These are phyloP conservation scores for Lasioglossum villosulum DNA, from an alignment of 2,888 invertebrate genomes.

Conservation along the genomic window DNA sequence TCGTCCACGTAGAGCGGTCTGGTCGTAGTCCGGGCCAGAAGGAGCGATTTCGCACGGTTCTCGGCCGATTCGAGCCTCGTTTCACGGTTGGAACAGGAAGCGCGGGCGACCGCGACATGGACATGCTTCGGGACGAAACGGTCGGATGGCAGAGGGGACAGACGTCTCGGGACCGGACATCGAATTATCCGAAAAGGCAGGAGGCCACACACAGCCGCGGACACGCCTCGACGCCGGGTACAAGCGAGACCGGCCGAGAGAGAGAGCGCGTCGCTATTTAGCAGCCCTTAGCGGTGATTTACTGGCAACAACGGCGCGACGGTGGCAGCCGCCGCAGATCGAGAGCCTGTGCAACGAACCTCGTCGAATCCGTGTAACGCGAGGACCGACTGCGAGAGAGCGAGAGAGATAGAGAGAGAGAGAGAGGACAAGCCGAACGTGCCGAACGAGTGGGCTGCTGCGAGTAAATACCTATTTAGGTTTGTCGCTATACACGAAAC, in stretches of 20 bases:
- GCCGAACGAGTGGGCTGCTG: slow-evolving; percentile 46
- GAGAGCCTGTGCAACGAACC: slow-evolving; percentile 66
- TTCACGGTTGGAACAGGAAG: slow-evolving; percentile 67
- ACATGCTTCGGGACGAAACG: neutral
- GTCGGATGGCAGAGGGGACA: slow-evolving; percentile 40
- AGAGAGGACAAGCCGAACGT: too few species aligned
- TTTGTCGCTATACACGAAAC: slow-evolving; percentile 62
- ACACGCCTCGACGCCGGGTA: slow-evolving; percentile 69
- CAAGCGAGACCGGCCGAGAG: neutral
- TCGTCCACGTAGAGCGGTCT: neutral
- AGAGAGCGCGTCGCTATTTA: slow-evolving; percentile 78
- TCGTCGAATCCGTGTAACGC: slow-evolving; percentile 70
- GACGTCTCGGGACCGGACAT: slow-evolving; percentile 51
- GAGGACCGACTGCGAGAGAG: slow-evolving; percentile 68
- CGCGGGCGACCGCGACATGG: slow-evolving; percentile 11
- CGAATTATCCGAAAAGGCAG: slow-evolving; percentile 44
- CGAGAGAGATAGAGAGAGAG: neutral
- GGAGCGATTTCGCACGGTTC: slow-evolving; percentile 28
- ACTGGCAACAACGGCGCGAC: slow-evolving; percentile 66
- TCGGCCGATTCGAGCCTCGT: slow-evolving; percentile 56
- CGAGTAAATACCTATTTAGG: slow-evolving; percentile 61
- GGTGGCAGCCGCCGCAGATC: neutral
- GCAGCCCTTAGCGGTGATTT: slow-evolving; percentile 84
- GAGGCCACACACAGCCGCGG: slow-evolving; percentile 53
- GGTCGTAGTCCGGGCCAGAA: neutral